Evolutionary conservation across 2,888 invertebrate species (phyloP).

Genomic region (Idaea aversata): DNA sequence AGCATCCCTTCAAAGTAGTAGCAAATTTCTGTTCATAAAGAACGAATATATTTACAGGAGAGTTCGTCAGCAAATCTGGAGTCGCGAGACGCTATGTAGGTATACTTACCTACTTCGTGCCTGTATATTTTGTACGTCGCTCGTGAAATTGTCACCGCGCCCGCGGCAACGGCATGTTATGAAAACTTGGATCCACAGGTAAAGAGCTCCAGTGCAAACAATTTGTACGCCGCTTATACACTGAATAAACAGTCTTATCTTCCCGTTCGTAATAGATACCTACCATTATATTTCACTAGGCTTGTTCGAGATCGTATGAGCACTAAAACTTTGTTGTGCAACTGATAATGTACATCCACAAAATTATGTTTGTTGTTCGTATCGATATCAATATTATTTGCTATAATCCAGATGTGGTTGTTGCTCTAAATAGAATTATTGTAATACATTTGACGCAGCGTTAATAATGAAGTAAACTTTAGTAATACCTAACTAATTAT

Average conservation of each 20-base stretch:
- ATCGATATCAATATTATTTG: neutral
- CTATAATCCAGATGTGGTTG: neutral
- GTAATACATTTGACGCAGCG: neutral
- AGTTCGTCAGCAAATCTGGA: conserved; percentile 67
- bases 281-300: conserved; percentile 47
- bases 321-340: conserved; percentile 1
- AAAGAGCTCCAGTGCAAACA: conserved; percentile 66
- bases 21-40: conserved; percentile 41
- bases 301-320: conserved; percentile 30
- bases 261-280: conserved; percentile 49
- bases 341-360: neutral
- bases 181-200: conserved; percentile 69
- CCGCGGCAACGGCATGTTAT: conserved; percentile 66
- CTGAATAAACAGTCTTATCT: conserved; percentile 71
- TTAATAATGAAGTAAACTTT: neutral
- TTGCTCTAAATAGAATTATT: neutral
- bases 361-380: neutral
- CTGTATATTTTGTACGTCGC: neutral
- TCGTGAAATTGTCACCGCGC: conserved; percentile 62
- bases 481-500: neutral
- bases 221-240: conserved; percentile 71
- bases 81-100: conserved; percentile 51
- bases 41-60: conserved; percentile 58
- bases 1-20: conserved; percentile 20
- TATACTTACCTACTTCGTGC: conserved; percentile 25